Percentiles rank a stretch among this genome's conserved stretches.
Evolutionary conservation across 1,140 invertebrate species (phyloP).

Genomic region (Aphidius ervi): DNA sequence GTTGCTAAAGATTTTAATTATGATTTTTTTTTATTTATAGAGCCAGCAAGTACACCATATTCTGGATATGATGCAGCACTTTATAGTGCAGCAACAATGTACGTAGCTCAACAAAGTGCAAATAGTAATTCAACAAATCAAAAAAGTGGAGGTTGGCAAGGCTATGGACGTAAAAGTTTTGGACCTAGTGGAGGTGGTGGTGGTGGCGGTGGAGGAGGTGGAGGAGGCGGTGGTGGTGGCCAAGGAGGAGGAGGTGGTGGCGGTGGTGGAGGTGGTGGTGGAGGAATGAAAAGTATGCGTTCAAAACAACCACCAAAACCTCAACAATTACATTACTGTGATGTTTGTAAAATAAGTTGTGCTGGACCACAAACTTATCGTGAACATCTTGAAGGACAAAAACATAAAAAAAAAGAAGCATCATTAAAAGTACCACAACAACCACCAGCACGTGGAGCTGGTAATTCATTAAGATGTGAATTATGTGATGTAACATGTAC

Average conservation of each 20-base stretch:
- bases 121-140: conserved; percentile 59
- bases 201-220: conserved; percentile 63
- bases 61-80: conserved; percentile 86
- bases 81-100: conserved; percentile 89
- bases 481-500: conserved; percentile 98
- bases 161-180: conserved; percentile 65
- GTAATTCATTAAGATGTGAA: conserved; percentile 76
- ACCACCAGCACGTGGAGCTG: conserved; percentile 54
- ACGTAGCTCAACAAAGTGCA: conserved; percentile 77
- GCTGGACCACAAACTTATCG: conserved; percentile 93
- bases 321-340: conserved; percentile 90
- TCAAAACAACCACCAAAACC: conserved; percentile 81
- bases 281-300: conserved; percentile 60
- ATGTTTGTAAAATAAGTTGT: conserved; percentile 97
- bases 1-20: conserved; percentile 48
- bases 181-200: conserved; percentile 50
- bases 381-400: conserved; percentile 96
- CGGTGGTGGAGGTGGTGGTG: conserved; percentile 54
- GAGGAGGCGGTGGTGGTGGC: conserved; percentile 58
- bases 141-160: conserved; percentile 65
- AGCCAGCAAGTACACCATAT: conserved; percentile 60
- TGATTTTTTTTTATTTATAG: conserved; percentile 42
- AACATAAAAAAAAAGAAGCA: conserved; percentile 98
- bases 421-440: conserved; percentile 71
- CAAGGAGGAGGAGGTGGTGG: conserved; percentile 60